Evolutionary conservation across 2,797 vertebrate species (phyloP), one percentile per base, ranked within the genome.

Genomic region (Triplophysa bombifrons): DNA sequence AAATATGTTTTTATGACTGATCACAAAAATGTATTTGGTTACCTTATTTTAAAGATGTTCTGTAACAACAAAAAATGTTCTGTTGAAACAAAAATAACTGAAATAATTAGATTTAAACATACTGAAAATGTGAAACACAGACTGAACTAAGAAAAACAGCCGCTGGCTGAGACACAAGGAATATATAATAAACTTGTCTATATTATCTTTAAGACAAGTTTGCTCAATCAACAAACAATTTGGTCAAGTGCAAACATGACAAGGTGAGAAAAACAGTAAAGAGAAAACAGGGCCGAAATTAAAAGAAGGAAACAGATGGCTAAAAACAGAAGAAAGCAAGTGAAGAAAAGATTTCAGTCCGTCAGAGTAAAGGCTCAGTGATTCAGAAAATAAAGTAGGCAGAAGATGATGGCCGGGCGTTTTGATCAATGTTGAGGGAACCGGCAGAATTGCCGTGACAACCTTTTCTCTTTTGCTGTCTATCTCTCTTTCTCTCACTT

Each of bases 381-480:
- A 90, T 69, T 90, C 81, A 85, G 78, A 88, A 84, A 89, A 90
- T 82, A 81, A 88, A 86, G 60, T 76, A 27, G 82, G 70, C 58
- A 48, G 87, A 86, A 80, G 64, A 87, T 88, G 87, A 90, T 77
- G 81, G 84, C 85, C 50, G 63, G 7, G 20, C 67, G 78, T 87
- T 88, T 82, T 89, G 86, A 89, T 87, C 84, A 88, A 88, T 86
- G 87, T 83, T 81, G 81, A 79, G 83, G 79, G 73, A 86, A 83
- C 68, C 78, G 70, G 83, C 81, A 80, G 67, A 85, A 73, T 81
- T 80, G 83, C 67, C 72, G 48, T 85, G 87, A 88, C 84, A 84
- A 80, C 78, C 77, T 78, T 85, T 84, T 82, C 16, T 80, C 85
- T 72, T 74, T 70, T 53, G 63, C 56, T 11, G 50, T 72, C 64